phyloP scores from a whole-genome alignment of 2,113 vertebrate species.

The Bombycilla garrulus region DNA sequence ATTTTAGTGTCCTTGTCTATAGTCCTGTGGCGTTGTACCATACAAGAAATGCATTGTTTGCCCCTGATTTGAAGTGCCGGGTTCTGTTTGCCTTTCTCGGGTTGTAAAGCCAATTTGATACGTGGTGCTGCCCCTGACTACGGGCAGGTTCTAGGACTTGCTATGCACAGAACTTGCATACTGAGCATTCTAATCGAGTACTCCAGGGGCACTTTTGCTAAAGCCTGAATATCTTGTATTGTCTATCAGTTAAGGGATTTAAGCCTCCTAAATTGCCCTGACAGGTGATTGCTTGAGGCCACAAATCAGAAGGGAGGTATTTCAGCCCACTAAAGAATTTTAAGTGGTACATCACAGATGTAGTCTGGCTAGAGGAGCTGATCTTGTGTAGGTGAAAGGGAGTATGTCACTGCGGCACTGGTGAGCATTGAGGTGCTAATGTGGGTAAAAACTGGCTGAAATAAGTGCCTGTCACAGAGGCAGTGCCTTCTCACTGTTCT shows the following conservation, averaged over 20 bases:
- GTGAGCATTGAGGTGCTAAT: background rate
- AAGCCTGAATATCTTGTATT: slow-evolving; percentile 6
- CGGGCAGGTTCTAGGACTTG: background rate
- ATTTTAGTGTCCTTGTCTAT: background rate
- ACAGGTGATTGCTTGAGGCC: background rate
- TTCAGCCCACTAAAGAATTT: slow-evolving; percentile 11
- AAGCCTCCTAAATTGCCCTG: background rate
- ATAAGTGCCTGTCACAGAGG: background rate
- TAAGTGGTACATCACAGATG: background rate
- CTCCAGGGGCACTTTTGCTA: background rate
- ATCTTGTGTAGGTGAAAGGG: background rate
- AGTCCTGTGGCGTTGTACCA: background rate
- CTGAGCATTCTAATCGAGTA: background rate
- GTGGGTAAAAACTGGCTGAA: background rate
- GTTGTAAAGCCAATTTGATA: background rate
- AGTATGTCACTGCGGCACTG: background rate
- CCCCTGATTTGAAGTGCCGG: background rate
- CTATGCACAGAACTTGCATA: background rate
- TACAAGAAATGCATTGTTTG: background rate
- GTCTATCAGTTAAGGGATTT: background rate
- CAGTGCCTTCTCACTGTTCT: background rate
- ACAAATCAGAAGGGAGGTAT: background rate
- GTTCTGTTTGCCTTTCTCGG: background rate
- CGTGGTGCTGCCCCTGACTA: background rate
- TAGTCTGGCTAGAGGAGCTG: background rate